Base-by-base conservation (phyloP, 2,888 invertebrate species). In the Papilio gigon region DNA sequence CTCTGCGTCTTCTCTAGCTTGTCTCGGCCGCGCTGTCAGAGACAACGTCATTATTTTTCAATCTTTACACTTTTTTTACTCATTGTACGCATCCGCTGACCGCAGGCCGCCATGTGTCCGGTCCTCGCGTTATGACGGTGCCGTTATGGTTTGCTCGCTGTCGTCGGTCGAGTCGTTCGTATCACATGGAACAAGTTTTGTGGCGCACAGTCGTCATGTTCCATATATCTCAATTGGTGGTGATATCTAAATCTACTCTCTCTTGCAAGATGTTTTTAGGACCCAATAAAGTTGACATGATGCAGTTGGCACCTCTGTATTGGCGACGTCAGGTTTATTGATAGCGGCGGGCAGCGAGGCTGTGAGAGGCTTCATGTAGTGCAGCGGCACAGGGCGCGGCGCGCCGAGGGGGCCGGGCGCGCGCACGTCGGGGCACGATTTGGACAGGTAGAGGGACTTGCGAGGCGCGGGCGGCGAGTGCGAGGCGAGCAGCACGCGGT, bases 401-500 rank as follows among this genome's bases (percentile, higher is more conserved):
- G 70, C 71, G 72, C 75, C 67, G 74, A 74, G 68, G 11, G 68
- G 61, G 64, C 65, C 17, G 72, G 76, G 69, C 61, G 82, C 80
- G 76, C 58, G 62, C 27, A 97, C 93, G 86, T 96, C 94, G 0
- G 98, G 97, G 80, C 97, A 97, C 0, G 98, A 98, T 75, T 94
- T 93, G 9, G 97, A 97, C 71, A 96, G 89, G 85, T 94, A 95
- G 67, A 92, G 84, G 5, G 93, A 88, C 74, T 83, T 91, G 74
- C 82, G 89, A 76, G 82, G 90, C 83, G 81, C 88, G 82, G 74
- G 93, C 70, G 88, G 85, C 71, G 89, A 81, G 88, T 92, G 94
- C 0, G 97, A 97, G 71, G 96, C 94, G 84, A 98, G 96, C 93
- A 98, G 95, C 82, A 95, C 94, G 40, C 98, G 94, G 86, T 97